Percentiles rank a stretch among this genome's conserved stretches.
phyloP scores from a whole-genome alignment of 2,797 vertebrate genomes.

The Jordanella pulchra region DNA sequence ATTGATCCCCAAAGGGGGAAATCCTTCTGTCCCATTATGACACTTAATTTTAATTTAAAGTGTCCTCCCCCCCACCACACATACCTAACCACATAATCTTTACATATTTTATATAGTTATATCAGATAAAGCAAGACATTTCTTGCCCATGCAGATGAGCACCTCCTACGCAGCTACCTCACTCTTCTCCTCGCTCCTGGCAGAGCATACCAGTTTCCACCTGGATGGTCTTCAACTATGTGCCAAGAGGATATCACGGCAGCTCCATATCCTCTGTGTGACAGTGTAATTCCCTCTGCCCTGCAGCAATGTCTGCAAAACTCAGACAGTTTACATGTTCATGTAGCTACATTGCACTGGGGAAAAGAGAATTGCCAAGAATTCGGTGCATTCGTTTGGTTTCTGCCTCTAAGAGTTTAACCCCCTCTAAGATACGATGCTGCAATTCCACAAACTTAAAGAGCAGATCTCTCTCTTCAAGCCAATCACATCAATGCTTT shows the following conservation, averaged over 20 bases:
- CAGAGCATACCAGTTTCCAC: conserved; percentile 80
- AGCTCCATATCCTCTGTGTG: conserved; percentile 90
- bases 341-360: conserved; percentile 83
- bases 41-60: too few relatives aligned
- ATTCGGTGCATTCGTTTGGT: conserved; percentile 77
- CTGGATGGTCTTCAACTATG: conserved; percentile 95
- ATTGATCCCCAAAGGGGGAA: too few relatives aligned
- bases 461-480: conserved; percentile 24
- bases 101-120: conserved; percentile 19
- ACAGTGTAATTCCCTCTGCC: conserved; percentile 96
- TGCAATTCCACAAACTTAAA: conserved; percentile 51
- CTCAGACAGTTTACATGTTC: conserved; percentile 94
- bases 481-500: not conserved
- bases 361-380: conserved; percentile 80
- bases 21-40: too few relatives aligned
- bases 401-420: conserved; percentile 72
- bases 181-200: conserved; percentile 74
- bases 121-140: conserved; percentile 55
- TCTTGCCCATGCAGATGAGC: conserved; percentile 65
- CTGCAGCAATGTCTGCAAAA: conserved; percentile 93
- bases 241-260: conserved; percentile 90
- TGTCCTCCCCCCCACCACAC: conserved; percentile 22
- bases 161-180: conserved; percentile 63
- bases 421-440: conserved; percentile 55
- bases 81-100: conserved; percentile 4